A percentile compares a stretch with the other conserved stretches of the same genome.
phyloP scores from a whole-genome alignment of 2,888 invertebrate species.

The Aleiodes leptofemur region DNA sequence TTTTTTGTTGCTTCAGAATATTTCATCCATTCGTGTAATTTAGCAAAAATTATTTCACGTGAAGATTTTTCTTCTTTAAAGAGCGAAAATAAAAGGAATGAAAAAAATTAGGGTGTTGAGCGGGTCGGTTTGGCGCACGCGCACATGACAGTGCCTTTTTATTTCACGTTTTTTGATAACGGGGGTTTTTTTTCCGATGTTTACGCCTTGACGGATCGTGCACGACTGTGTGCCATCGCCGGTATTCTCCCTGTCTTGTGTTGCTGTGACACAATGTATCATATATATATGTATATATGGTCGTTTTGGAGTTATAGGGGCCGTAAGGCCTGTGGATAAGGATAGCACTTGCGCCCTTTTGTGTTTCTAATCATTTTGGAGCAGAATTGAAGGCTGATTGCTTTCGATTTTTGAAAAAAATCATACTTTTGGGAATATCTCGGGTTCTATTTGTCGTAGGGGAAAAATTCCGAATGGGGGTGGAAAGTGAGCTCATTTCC shows the following conservation, averaged over 20 bases:
- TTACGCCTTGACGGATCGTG: constrained; percentile 68
- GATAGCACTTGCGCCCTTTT: too few relatives aligned
- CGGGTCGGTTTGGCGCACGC: constrained; percentile 36
- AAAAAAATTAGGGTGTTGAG: constrained; percentile 26
- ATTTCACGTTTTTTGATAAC: constrained; percentile 40
- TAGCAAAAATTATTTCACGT: background rate
- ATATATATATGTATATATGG: too few relatives aligned
- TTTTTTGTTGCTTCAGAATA: background rate
- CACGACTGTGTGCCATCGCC: constrained; percentile 70
- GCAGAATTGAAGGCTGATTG: too few relatives aligned
- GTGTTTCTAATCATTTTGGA: too few relatives aligned
- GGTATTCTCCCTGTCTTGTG: constrained; percentile 55
- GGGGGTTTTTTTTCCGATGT: constrained; percentile 52
- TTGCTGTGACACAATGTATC: constrained; percentile 55
- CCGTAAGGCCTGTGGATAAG: constrained; percentile 39
- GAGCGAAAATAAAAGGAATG: background rate
- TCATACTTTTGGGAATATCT: too few relatives aligned
- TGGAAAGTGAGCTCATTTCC: too few relatives aligned
- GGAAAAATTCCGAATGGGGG: too few relatives aligned
- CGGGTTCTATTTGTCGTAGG: too few relatives aligned
- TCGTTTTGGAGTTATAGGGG: too few relatives aligned
- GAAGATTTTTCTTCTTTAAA: background rate
- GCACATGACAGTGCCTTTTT: constrained; percentile 18
- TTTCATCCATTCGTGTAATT: background rate
- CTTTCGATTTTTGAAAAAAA: too few relatives aligned